Base-by-base conservation (phyloP, 2,888 invertebrate genomes). In the Cosmorhoe ocellata region DNA sequence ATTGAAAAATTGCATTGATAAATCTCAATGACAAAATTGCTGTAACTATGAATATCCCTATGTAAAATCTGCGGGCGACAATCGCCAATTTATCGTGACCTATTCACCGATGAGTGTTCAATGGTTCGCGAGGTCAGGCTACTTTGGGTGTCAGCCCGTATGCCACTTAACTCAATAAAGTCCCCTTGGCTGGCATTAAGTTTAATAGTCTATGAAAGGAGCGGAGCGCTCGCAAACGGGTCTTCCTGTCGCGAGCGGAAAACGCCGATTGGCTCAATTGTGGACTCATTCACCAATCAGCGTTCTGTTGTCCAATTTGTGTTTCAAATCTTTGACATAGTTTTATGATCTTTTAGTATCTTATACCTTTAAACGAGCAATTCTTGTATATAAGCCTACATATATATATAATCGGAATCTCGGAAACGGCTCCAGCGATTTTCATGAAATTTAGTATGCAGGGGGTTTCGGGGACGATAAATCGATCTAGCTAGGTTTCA, bases 221-320 rank as follows among this genome's bases (percentile, higher is more conserved):
- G 79, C 74, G 74, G 70, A 79, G 79, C 70, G 69, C 67, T 69
- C 74, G 69, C 80, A 84, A 84, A 84, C 77, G 79, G 73, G 73
- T 67, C 79, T 85, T 88, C 88, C 89, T 87, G 87, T 76, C 69
- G 64, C 64, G 71, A 84, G 77, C 88, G 89, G 89, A 90, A 88
- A 86, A 85, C 81, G 85, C 57, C 84, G 84, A 90, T 90, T 89
- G 90, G 87, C 71, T 77, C 86, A 90, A 90, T 90, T 90, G 88
- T 73, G 73, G 72, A 65, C 68, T 80, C 73, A 84, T 86, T 85
- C 82, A 78, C 88, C 89, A 89, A 89, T 90, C 86, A 89, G 83
- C 85, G 79, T 68, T 64, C 70, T 68, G 64, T 61, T 73, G 69
- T 61, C 63, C 66, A 69, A 70, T 75, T 72, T 68, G 63, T 59